Base-by-base conservation (phyloP, 2,797 vertebrate species). In the Salarias fasciatus region DNA sequence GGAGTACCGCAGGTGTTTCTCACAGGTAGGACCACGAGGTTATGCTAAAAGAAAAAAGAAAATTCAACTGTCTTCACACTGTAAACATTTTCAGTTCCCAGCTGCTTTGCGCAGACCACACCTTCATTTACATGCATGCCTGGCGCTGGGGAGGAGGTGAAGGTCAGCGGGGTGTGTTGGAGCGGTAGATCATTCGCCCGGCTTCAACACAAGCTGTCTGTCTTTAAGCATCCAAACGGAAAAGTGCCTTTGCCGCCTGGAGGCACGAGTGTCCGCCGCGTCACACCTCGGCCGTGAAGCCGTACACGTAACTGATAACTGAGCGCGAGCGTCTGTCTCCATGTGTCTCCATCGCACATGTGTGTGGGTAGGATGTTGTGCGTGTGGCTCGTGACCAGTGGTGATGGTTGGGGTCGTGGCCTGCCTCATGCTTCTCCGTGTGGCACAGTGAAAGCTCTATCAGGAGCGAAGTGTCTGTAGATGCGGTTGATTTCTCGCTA, bases 1-100 rank as follows among this genome's bases (percentile, higher is more conserved):
- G 63, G 92, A 92, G 72, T 64, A 86, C 58, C 91, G 88, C 76
- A 87, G 84, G 66, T 93, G 92, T 73, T 90, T 87, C 57, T 83
- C 86, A 2, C 89, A 93, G 92, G 92, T 93, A 85, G 36, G 65
- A 46, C 10, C 28, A 0, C 6, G 18, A 42, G 28, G 41, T 14
- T 37, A 5, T 30, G 7, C 45, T 13, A 8, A 30, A 35, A 57
- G 50, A 31, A 6, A 41, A 15, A 12, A 49, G 2, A 14, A 24
- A 53, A 11, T 15, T 9, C 6, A 35, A n/a, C n/a, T 9, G 6
- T 29, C 28, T 38, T 15, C 7, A 14, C 30, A 3, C 13, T 53
- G 38, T 11, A 38, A 9, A 35, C 12, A 57, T 65, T 35, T 35
- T 35, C 24, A 45, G 31, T 6, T n/a, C 36, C 54, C 56, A 41